These are phyloP conservation scores for Pyrocephalus nanus DNA, from an alignment of 2,797 vertebrate genomes.

Conservation along the genomic window DNA sequence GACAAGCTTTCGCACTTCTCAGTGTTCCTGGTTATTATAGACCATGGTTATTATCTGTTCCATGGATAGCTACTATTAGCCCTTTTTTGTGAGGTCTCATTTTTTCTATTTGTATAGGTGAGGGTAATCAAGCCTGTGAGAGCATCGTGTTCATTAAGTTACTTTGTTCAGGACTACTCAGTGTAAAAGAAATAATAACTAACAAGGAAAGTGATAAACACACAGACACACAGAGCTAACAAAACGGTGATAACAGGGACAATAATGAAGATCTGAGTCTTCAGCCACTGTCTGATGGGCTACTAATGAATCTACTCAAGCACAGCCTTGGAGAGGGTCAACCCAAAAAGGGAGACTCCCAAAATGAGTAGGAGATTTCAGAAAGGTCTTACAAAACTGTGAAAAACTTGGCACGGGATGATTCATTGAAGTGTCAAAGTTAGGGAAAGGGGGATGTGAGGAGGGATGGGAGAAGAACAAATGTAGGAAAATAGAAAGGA, in stretches of 20 bases:
- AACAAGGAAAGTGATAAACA: not conserved
- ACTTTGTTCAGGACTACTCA: not conserved
- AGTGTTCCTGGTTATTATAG: not conserved
- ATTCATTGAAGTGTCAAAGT: accelerated
- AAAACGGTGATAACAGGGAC: not conserved
- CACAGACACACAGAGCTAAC: not conserved
- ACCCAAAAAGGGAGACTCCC: not conserved
- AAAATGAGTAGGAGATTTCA: not conserved
- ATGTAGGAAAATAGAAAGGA: not conserved
- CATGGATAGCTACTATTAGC: not conserved
- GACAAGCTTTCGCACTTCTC: not conserved
- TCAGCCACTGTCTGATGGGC: not conserved
- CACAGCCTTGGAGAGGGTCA: not conserved
- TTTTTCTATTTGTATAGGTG: not conserved
- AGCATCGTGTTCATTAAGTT: not conserved
- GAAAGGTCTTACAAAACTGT: not conserved
- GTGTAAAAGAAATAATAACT: not conserved
- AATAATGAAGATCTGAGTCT: not conserved
- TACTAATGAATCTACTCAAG: not conserved
- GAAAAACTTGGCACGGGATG: not conserved
- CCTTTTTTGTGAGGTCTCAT: not conserved
- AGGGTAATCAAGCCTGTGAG: not conserved
- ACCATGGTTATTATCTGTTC: not conserved
- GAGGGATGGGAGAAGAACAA: not conserved
- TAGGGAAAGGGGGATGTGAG: not conserved